These are phyloP conservation scores for Tipula unca DNA, from an alignment of 2,888 invertebrate species.

Conservation along the genomic window DNA sequence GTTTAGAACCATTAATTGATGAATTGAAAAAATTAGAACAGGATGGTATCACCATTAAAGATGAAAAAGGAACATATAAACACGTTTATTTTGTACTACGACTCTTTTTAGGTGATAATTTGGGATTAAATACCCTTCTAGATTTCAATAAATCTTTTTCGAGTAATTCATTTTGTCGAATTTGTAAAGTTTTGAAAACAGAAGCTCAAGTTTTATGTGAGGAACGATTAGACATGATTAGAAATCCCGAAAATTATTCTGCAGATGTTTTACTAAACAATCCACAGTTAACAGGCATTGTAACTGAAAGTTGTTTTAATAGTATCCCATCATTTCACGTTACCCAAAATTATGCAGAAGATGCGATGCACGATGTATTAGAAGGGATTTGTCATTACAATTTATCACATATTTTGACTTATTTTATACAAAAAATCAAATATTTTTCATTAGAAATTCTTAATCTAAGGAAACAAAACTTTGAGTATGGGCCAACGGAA, in stretches of 20 bases:
- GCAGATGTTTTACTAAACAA: not conserved
- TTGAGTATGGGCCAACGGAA: not conserved
- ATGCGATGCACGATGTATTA: not conserved
- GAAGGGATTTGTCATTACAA: not conserved
- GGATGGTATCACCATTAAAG: conserved; percentile 26
- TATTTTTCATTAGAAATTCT: not conserved
- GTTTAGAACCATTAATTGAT: conserved; percentile 28
- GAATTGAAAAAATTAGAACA: conserved; percentile 28
- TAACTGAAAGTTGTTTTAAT: not conserved
- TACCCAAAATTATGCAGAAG: not conserved
- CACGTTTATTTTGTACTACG: not conserved
- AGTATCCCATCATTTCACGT: not conserved
- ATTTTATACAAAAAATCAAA: not conserved
- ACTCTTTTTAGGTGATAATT: conserved; percentile 24
- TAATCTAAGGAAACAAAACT: not conserved
- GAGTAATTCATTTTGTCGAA: too few relatives aligned
- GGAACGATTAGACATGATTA: not conserved
- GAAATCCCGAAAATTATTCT: not conserved
- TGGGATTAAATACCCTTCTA: conserved; percentile 27
- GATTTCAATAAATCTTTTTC: too few relatives aligned
- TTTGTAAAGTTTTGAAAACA: too few relatives aligned
- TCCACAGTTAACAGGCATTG: not conserved
- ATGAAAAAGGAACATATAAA: not conserved
- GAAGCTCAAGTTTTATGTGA: too few relatives aligned
- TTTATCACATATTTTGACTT: not conserved